Evolutionary conservation across 2,888 invertebrate genomes (phyloP).

Genomic region (Eupelmus urozonus): DNA sequence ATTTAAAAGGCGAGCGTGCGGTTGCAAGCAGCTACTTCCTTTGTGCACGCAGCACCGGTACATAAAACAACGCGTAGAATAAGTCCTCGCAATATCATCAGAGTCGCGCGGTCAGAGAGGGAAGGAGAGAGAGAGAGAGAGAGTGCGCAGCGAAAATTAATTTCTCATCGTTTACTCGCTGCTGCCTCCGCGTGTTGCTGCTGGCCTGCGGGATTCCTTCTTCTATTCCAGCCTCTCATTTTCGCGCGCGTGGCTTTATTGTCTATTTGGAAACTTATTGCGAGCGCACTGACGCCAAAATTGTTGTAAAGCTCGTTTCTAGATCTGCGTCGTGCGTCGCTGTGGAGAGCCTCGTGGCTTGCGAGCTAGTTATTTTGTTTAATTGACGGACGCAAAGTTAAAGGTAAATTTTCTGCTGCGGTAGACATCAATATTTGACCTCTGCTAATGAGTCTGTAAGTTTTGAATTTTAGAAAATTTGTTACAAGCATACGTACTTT

Average conservation of each 20-base stretch:
- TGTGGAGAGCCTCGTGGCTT: no score
- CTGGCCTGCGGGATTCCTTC: neutral
- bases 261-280: no score
- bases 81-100: conserved; percentile 9
- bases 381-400: no score
- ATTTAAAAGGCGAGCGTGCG: conserved; percentile 20
- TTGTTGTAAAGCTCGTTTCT: conserved; percentile 1
- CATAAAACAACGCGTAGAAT: conserved; percentile 23
- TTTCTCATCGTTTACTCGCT: conserved; percentile 33
- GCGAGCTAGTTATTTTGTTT: no score
- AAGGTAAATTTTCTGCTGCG: no score
- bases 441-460: no score
- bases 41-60: neutral
- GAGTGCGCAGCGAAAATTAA: conserved; percentile 20
- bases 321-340: no score
- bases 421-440: no score
- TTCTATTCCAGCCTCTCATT: neutral
- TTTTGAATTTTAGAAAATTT: no score
- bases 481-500: no score
- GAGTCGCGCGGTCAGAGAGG: neutral
- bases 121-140: neutral
- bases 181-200: neutral
- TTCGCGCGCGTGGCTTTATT: no score
- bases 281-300: no score
- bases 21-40: conserved; percentile 22